A percentile compares a stretch with the other conserved stretches of the same genome.
phyloP scores from a whole-genome alignment of 2,113 vertebrate species.

The Daubentonia madagascariensis region DNA sequence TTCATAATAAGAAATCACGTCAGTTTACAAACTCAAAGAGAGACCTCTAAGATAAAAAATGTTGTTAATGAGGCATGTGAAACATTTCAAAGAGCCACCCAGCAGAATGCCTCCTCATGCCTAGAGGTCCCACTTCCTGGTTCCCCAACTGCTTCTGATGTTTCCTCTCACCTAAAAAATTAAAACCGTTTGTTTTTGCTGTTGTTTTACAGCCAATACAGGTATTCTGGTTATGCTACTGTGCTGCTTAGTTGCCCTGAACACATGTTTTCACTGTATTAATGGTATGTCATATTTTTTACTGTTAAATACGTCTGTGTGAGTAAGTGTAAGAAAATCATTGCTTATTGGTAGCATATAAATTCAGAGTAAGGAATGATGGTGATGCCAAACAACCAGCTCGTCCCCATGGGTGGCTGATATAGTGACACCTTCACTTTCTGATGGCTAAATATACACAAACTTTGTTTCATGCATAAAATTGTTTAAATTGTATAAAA shows the following conservation, averaged over 20 bases:
- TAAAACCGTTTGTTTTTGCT: not conserved
- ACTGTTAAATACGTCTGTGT: not conserved
- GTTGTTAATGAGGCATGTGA: not conserved
- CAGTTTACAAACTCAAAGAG: not conserved
- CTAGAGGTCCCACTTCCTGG: not conserved
- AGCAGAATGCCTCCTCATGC: not conserved
- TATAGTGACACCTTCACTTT: not conserved
- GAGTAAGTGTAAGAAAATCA: not conserved
- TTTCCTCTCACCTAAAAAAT: not conserved
- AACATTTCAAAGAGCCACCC: not conserved
- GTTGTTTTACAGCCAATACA: not conserved
- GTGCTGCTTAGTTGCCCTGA: not conserved
- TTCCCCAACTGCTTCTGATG: not conserved
- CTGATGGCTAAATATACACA: not conserved
- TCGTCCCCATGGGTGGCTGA: not conserved
- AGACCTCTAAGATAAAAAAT: not conserved
- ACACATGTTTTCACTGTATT: not conserved
- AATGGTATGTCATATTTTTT: not conserved
- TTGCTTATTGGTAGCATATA: not conserved
- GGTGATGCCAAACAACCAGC: not conserved
- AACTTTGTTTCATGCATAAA: not conserved
- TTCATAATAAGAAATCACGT: not conserved
- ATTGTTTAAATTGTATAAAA: not conserved
- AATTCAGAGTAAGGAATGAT: not conserved
- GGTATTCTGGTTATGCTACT: not conserved